Evolutionary conservation across 2,113 vertebrate species (phyloP).

Genomic region (Pterocles orientalis): DNA sequence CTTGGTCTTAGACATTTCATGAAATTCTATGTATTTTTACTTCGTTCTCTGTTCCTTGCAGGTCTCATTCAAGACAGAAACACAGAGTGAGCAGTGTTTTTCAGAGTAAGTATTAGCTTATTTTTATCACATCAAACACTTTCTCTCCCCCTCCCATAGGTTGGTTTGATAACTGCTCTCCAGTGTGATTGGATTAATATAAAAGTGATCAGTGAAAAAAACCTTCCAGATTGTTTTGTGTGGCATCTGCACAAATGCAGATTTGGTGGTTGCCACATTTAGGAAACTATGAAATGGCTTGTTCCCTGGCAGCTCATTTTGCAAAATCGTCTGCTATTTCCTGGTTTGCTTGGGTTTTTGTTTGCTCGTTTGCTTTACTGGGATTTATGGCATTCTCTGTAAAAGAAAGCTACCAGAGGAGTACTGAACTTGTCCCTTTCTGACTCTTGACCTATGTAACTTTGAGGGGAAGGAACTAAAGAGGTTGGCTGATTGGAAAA

Average conservation of each 20-base stretch:
- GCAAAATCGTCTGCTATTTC: not conserved
- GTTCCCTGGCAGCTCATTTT: not conserved
- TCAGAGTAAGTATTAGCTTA: constrained; percentile 26
- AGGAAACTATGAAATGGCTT: not conserved
- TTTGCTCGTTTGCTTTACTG: not conserved
- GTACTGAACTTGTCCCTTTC: not conserved
- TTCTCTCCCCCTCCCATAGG: not conserved
- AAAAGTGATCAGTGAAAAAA: not conserved
- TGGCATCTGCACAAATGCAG: not conserved
- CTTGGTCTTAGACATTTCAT: not conserved
- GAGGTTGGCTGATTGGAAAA: not conserved
- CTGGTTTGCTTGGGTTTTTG: not conserved
- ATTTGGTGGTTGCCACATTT: not conserved
- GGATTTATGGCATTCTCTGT: fast-evolving
- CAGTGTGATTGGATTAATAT: not conserved
- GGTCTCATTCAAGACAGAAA: constrained; percentile 44
- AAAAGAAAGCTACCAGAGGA: not conserved
- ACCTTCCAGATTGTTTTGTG: fast-evolving
- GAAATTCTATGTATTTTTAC: not conserved
- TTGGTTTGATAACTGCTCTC: not conserved
- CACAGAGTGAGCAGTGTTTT: not conserved
- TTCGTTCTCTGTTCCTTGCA: constrained; percentile 45
- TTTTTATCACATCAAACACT: not conserved
- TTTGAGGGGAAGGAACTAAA: not conserved
- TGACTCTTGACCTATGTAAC: not conserved